phyloP scores from a whole-genome alignment of 2,113 vertebrate species.

The Petrocephalus zakoni region DNA sequence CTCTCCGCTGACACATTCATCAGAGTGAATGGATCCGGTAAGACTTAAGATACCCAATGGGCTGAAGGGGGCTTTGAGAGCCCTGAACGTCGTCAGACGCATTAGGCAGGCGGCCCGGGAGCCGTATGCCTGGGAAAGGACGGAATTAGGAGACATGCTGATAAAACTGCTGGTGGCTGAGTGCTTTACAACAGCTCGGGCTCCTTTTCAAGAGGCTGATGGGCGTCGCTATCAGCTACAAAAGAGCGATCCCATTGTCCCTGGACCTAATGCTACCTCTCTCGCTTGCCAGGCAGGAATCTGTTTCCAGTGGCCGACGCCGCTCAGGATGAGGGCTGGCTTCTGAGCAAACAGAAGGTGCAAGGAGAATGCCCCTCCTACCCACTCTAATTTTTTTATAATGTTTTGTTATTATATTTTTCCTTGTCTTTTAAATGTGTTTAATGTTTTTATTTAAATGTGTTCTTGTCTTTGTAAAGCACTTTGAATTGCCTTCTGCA shows the following conservation, averaged over 20 bases:
- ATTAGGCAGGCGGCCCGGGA: neutral
- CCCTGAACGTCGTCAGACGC: neutral
- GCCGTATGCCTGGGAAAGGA: neutral
- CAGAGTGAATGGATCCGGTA: neutral
- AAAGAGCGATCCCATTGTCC: slow-evolving; percentile 7
- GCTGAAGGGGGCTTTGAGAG: neutral
- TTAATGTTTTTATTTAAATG: too few species aligned
- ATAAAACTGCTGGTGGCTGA: neutral
- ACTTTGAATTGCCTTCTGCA: too few species aligned
- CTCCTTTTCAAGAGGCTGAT: neutral
- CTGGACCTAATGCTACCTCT: neutral
- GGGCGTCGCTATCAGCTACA: neutral
- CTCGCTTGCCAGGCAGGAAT: neutral
- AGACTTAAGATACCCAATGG: neutral
- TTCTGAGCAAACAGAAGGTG: neutral
- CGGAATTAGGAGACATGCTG: neutral
- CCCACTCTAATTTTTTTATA: too few species aligned
- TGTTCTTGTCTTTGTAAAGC: too few species aligned
- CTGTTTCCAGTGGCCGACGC: neutral
- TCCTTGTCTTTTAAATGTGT: too few species aligned
- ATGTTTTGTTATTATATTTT: too few species aligned
- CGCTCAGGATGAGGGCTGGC: neutral
- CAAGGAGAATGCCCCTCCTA: neutral
- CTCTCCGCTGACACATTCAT: neutral
- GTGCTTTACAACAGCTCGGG: neutral